Conservation (phyloP, 2,113 vertebrate genomes). For the Rhinopomastus cyanomelas region DNA sequence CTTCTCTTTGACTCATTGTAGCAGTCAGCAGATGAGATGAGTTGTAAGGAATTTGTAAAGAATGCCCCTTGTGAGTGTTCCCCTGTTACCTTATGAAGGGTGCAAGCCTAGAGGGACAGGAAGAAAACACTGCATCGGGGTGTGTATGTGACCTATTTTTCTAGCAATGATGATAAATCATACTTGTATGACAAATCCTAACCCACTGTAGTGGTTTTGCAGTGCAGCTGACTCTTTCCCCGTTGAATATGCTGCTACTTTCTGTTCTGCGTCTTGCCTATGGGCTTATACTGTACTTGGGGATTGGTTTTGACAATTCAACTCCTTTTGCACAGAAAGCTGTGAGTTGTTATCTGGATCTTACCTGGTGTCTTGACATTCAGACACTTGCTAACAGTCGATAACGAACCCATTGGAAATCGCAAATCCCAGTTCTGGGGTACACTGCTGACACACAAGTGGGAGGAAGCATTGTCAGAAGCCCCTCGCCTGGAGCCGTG, state of each 20-base stretch:
- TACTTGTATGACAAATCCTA: conserved; percentile 38
- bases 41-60: conserved; percentile 12
- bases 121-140: not conserved
- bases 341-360: not conserved
- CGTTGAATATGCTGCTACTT: conserved; percentile 61
- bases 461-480: not conserved
- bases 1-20: not conserved
- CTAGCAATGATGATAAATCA: conserved; percentile 34
- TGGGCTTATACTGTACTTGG: conserved; percentile 52
- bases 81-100: conserved; percentile 66
- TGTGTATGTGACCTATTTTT: conserved; percentile 47
- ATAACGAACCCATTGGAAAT: not conserved
- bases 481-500: not conserved
- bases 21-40: not conserved
- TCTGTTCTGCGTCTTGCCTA: conserved; percentile 34
- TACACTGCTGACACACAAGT: not conserved
- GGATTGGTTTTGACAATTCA: conserved; percentile 56
- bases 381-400: not conserved
- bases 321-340: conserved; percentile 20
- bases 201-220: conserved; percentile 9
- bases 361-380: not conserved
- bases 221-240: conserved; percentile 46
- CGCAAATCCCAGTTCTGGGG: not conserved
- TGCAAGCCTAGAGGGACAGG: conserved; percentile 51
- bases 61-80: not conserved